A percentile compares a stretch with the other conserved stretches of the same genome.
Evolutionary conservation across 2,113 vertebrate species (phyloP).

Genomic region (Osmerus mordax): DNA sequence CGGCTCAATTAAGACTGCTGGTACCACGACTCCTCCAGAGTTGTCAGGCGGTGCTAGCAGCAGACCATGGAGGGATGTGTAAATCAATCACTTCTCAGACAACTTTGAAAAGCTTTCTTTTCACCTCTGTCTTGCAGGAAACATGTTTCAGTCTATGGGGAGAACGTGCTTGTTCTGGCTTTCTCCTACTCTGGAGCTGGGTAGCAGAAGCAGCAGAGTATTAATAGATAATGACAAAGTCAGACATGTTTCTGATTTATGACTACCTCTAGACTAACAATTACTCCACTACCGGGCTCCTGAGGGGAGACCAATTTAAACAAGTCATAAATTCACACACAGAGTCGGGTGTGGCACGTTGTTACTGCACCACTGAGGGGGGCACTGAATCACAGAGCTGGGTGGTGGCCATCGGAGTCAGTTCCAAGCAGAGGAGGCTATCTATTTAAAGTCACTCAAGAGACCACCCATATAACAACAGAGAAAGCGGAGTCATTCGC

Average conservation of each 20-base stretch:
- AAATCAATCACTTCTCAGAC: conserved; percentile 59
- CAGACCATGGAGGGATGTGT: conserved; percentile 50
- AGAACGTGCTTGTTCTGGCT: conserved; percentile 17
- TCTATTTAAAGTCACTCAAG: conserved; percentile 15
- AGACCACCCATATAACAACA: conserved; percentile 17
- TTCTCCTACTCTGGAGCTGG: conserved; percentile 33
- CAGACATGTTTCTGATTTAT: conserved; percentile 64
- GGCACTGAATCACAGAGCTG: conserved; percentile 34
- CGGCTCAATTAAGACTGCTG: conserved; percentile 57
- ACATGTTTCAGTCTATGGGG: conserved; percentile 38
- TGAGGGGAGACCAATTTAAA: conserved; percentile 56
- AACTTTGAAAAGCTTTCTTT: conserved; percentile 52
- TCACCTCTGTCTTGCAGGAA: conserved; percentile 43
- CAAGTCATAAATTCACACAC: conserved; percentile 56
- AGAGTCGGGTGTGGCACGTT: conserved; percentile 25
- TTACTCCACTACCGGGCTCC: conserved; percentile 58
- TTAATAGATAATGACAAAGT: conserved; percentile 66
- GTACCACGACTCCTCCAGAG: conserved; percentile 46
- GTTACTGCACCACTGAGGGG: conserved; percentile 18
- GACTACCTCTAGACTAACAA: conserved; percentile 65
- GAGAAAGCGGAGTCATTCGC: neutral
- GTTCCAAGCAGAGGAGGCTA: conserved; percentile 9
- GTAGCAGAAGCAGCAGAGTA: conserved; percentile 37
- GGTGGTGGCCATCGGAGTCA: conserved; percentile 28
- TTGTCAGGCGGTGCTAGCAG: conserved; percentile 36